A percentile compares a stretch with the other conserved stretches of the same genome.
These are phyloP conservation scores for Azemiops feae DNA, from an alignment of 2,113 vertebrate species.

Conservation along the genomic window DNA sequence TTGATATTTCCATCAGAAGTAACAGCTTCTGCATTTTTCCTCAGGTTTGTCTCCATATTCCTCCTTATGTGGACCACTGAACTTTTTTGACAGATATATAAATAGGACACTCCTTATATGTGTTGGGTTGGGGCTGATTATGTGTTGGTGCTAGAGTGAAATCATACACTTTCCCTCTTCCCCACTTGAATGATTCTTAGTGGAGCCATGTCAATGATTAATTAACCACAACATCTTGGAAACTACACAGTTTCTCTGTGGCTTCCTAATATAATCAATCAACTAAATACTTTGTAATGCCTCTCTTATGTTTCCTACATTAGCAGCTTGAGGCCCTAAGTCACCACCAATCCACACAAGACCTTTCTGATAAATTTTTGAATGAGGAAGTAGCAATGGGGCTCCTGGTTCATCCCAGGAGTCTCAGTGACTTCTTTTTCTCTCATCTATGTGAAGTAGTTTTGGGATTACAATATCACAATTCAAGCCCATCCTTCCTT, in stretches of 20 bases:
- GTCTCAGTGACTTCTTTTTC: background rate
- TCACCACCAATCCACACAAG: background rate
- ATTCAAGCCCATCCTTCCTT: background rate
- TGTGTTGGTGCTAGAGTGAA: background rate
- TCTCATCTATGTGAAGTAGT: background rate
- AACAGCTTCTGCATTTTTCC: background rate
- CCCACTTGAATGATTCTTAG: background rate
- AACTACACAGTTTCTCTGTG: background rate
- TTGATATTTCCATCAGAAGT: background rate
- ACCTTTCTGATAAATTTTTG: background rate
- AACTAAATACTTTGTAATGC: background rate
- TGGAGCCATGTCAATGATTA: background rate
- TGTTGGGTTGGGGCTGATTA: background rate
- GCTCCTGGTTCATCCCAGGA: background rate
- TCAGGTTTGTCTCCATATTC: background rate
- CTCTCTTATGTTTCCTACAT: background rate
- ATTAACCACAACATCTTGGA: background rate
- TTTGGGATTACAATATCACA: background rate
- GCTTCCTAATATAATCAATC: background rate
- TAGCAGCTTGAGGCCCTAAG: background rate
- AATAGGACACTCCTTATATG: background rate
- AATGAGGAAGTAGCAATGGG: background rate
- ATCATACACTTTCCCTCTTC: background rate
- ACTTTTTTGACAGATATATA: background rate
- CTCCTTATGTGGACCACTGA: background rate